Base-by-base conservation (phyloP, 1,140 invertebrate genomes). In the Trigoniulus corallinus region DNA sequence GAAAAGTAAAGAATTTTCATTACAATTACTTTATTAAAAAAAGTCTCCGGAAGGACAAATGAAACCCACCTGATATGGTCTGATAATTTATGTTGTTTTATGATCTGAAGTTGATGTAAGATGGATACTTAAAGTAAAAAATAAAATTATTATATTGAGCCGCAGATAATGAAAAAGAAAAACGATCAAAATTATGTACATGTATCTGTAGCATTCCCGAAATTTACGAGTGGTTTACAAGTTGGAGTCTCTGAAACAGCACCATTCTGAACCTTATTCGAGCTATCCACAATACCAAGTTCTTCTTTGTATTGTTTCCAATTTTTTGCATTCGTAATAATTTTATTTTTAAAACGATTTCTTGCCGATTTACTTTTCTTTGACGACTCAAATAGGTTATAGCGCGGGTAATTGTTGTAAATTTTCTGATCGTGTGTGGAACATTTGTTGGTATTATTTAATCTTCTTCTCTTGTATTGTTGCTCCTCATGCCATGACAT, bases 211-310 rank as follows among this genome's bases (percentile, higher is more conserved):
- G 56, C 53, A 45, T 61, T 55, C 46, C 46, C 24, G 29, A 61
- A 61, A 48, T 51, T 55, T 12, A 62, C 34, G 21, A 64, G 53
- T 20, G 62, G 62, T 23, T 58, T 59, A 18, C 61, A 54, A 20
- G 58, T 55, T 29, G 54, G 56, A 39, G 47, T 47, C 61, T 60
- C 62, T 1, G 60, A 50, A 51, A 57, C 59, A 46, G 60, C 50
- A 59, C 51, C 42, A 52, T 58, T 44, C 60, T 39, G 37, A 12
- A 39, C 12, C 18, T 13, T 39, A 13, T 39, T 18, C 12, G 18
- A 18, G 18, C 18, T 39, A 39, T 39, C 37, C 12, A 39, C 37
- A 39, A 18, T 39, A 13, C 18, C 18, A 39, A 39, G 37, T 12
- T 39, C 12, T 39, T 12, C 37, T 39, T 39, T 39, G 18, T 13